Conservation (phyloP, 2,113 vertebrate species). For the Prolemur simus region DNA sequence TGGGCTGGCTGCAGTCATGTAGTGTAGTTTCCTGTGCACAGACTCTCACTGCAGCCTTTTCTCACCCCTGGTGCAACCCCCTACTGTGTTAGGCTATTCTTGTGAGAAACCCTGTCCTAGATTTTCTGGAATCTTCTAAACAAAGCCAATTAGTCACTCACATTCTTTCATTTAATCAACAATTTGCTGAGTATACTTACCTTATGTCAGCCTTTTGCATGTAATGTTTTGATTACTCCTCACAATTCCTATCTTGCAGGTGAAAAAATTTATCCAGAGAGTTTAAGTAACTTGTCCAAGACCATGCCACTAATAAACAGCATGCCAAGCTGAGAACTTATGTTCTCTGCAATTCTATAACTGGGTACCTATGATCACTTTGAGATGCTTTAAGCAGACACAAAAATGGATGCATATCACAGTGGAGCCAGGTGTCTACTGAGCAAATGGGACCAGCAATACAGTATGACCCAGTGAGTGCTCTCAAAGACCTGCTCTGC, state of each 20-base stretch:
- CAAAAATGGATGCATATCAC: not conserved
- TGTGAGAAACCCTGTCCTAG: not conserved
- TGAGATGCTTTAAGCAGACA: not conserved
- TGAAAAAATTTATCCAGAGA: not conserved
- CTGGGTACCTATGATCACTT: not conserved
- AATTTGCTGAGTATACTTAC: not conserved
- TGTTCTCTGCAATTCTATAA: not conserved
- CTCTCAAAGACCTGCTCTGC: not conserved
- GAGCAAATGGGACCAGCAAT: fast-evolving
- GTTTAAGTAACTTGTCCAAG: not conserved
- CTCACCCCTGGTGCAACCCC: not conserved
- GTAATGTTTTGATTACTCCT: not conserved
- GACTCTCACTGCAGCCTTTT: not conserved
- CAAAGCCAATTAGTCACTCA: not conserved
- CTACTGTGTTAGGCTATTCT: not conserved
- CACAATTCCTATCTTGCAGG: not conserved
- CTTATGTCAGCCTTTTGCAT: not conserved
- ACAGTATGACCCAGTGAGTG: not conserved
- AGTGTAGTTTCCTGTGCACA: not conserved
- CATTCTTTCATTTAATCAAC: not conserved
- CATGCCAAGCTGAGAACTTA: not conserved
- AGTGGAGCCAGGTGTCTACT: not conserved
- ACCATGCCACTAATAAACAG: not conserved
- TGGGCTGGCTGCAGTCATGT: not conserved
- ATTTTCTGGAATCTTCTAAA: not conserved